A percentile compares a stretch with the other conserved stretches of the same genome.
These are phyloP conservation scores for Dicyrtomina minuta DNA, from an alignment of 2,888 invertebrate genomes.

Conservation along the genomic window DNA sequence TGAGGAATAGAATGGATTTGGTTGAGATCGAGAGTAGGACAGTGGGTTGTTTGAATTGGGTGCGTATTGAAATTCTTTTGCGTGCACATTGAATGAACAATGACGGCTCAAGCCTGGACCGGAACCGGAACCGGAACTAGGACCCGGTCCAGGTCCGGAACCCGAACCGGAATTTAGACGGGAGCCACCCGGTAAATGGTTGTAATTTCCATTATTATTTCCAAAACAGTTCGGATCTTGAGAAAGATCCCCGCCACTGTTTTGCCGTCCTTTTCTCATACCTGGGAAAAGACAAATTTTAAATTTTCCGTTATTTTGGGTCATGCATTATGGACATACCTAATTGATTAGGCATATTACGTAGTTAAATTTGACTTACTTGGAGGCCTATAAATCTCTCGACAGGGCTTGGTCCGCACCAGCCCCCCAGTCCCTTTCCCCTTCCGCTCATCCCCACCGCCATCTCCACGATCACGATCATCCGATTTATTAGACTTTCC, in stretches of 20 bases:
- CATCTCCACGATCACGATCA: conserved; percentile 13
- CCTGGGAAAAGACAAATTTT: conserved; percentile 11
- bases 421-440: conserved; percentile 25
- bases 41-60: conserved; percentile 57
- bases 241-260: neutral
- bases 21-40: conserved; percentile 4
- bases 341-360: too few relatives aligned
- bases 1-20: conserved; percentile 5
- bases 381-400: conserved; percentile 87
- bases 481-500: conserved; percentile 15
- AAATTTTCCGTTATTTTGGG: neutral
- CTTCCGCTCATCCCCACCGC: conserved; percentile 22
- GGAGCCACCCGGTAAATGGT: conserved; percentile 17
- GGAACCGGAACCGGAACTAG: neutral
- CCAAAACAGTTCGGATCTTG: neutral
- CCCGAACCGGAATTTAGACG: neutral
- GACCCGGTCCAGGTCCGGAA: too few relatives aligned
- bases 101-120: neutral
- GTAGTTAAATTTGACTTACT: conserved; percentile 68
- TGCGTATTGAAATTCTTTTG: conserved; percentile 77
- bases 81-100: conserved; percentile 77
- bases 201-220: neutral
- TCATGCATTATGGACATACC: conserved; percentile 1
- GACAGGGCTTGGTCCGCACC: conserved; percentile 72
- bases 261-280: conserved; percentile 29